Base-by-base conservation (phyloP, 1,140 invertebrate species). In the Andricus grossulariae region DNA sequence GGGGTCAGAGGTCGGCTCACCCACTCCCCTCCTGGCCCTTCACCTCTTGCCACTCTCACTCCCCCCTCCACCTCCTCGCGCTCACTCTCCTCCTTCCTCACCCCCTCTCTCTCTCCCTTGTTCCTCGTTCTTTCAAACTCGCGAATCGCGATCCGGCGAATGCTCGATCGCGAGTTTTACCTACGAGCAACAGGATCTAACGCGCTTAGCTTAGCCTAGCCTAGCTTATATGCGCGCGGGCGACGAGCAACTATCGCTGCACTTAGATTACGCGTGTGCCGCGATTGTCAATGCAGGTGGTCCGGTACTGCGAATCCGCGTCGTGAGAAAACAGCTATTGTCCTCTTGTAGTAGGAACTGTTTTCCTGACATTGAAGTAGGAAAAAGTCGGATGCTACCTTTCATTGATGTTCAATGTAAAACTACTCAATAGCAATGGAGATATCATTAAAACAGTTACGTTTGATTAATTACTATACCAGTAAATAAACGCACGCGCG, bases 1-100 rank as follows among this genome's bases (percentile, higher is more conserved):
- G 78, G 86, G 89, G 89, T 91, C 88, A 90, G 79, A 86, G 90
- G 90, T 91, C 88, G 88, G 84, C 88, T 90, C 88, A 90, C 89
- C 90, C 89, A 91, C 88, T 84, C 84, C 83, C 80, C 78, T 80
- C 83, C 85, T 85, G 80, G 81, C 82, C 85, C 86, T 84, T 86
- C 74, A 76, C 79, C 52, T 74, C 74, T 75, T 74, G 73, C 74
- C 77, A 79, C 52, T 74, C 74, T 75, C 71, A 70, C 73, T 52
- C 75, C 74, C 18, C 71, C 80, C 76, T 78, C 77, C 77, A 70
- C 73, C 55, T 79, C 75, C 39, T 11, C 39, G 10, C 39, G 10
- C 7, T 11, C 39, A 10, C 39, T 45, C 10, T 45, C 10, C 10
- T 11, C 39, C 39, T 45, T 7, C 39, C 39, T 1, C 6, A 0